Evolutionary conservation across 2,797 vertebrate genomes (phyloP), one percentile per base, ranked within the genome.

Genomic region (Leptatherina wallacei): DNA sequence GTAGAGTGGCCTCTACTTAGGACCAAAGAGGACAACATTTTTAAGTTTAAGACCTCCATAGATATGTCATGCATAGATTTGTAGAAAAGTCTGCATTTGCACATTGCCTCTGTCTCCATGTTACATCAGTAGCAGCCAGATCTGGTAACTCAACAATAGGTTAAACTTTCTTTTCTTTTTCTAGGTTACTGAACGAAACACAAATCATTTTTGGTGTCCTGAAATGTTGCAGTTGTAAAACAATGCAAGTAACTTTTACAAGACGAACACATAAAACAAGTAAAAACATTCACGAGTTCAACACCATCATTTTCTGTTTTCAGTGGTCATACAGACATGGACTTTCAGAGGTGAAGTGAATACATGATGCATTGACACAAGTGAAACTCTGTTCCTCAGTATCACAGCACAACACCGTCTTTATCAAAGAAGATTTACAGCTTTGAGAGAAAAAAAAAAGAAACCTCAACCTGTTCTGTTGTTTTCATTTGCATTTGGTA

Each of bases 1-100:
- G 66, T 66, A 76, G 71, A 67, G 61, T 51, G 61, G 67, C 72
- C 36, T 44, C 13, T 16, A 51, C 56, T 62, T 79, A 47, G 38
- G 4, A 40, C 24, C 57, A 68, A 73, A 74, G 76, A 79, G 85
- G 78, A 78, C 57, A 64, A 78, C 18, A 16, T 30, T 82, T 70
- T 51, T 51, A 64, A 61, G 51, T 74, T 75, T 11, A 80, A 80
- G 57, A 69, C 57, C 66, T 78, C 68, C 59, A 74, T 52, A 88
- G 83, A 86, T 82, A 81, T 77, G 67, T 85, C 88, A 90, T 95
- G 94, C 94, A 94, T 95, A 95, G 94, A 91, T 92, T 84, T 85
- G 85, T 91, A 92, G 75, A 87, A 87, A 84, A 79, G 47, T 83
- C 62, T 83, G 82, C 75, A 87, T 85, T 80, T 83, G 74, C 78